A percentile compares a stretch with the other conserved stretches of the same genome.
Conservation (phyloP, 2,113 vertebrate species). For the Vidua chalybeata region DNA sequence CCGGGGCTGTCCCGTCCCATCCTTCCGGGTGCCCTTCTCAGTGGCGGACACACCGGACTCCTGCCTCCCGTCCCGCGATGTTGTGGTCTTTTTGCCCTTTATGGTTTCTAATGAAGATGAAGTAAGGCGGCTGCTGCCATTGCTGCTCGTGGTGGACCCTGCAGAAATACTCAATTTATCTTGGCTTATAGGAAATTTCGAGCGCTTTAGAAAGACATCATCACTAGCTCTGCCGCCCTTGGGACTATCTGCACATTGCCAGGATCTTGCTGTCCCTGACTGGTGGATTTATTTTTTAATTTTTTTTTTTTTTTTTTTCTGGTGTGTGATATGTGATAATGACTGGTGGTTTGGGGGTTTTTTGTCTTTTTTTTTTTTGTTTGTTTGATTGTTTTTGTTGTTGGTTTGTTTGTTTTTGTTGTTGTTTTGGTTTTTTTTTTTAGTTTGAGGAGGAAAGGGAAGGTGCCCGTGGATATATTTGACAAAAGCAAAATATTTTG, state of each 20-base stretch:
- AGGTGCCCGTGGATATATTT: background rate
- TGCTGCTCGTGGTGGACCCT: constrained; percentile 6
- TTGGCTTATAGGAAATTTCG: constrained; percentile 69
- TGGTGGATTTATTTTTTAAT: background rate
- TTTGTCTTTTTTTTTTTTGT: background rate
- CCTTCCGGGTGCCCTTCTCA: background rate
- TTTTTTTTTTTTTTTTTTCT: background rate
- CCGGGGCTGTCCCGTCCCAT: background rate
- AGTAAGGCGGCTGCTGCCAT: constrained; percentile 50
- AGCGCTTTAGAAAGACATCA: constrained; percentile 59
- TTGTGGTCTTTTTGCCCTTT: constrained; percentile 52
- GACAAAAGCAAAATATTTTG: background rate
- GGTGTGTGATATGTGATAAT: background rate
- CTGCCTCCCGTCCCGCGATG: background rate
- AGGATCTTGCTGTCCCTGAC: background rate
- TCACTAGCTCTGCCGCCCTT: background rate
- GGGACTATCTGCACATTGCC: constrained; percentile 35
- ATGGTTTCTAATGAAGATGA: constrained; percentile 63
- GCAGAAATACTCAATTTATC: constrained; percentile 56
- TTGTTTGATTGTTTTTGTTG: background rate
- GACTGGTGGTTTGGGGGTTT: background rate
- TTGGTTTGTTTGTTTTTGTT: background rate
- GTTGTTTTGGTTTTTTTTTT: background rate
- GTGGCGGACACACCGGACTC: background rate
- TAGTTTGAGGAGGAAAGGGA: background rate